Evolutionary conservation across 37 sponge, comb jelly and placozoan genomes (phyloP), one percentile per base, ranked within the genome.

Genomic region (Agelas oroides): DNA sequence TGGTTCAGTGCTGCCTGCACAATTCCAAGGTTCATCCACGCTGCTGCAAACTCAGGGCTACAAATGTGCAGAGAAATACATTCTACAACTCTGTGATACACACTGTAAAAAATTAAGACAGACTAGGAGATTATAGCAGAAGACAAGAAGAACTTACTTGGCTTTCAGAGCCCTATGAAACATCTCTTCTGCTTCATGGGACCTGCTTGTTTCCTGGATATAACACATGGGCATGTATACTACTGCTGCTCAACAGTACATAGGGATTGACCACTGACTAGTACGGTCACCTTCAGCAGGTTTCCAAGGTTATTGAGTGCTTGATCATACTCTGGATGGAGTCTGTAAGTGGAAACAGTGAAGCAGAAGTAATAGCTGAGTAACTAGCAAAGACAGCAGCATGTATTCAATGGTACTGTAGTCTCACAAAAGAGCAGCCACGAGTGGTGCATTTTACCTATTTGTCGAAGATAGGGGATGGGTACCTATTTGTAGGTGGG

Each of bases 21-120:
- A 38, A 91, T 94, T 40, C 92, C 95, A n/a, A 87, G 81, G 41
- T 94, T 94, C 95, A 94, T 94, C 95, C 95, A 91, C n/a, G 92
- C 95, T 16, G 91, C 95, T 39, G 95, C 88, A 78, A 94, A 91
- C 38, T 83, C 75, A 13, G 79, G 81, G 16, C 86, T 88, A 39
- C 31, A 73, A 35, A n/a, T n/a, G n/a, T n/a, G 46, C 46, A 3
- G 46, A 8, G 46, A 46, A 46, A 46, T 46, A 12, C 3, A 46
- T 8, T n/a, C n/a, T n/a, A n/a, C n/a, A n/a, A n/a, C n/a, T n/a
- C n/a, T n/a, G n/a, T n/a, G n/a, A n/a, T n/a, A n/a, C 46, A 46
- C 46, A 46, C 8, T 46, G 46, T 55, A 28, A 53, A 3, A 12
- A 53, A 6, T 5, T 41, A 38, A 15, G 20, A 12, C 40, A 24